Conservation (phyloP, 2,797 vertebrate genomes). For the Thalassophryne amazonica region DNA sequence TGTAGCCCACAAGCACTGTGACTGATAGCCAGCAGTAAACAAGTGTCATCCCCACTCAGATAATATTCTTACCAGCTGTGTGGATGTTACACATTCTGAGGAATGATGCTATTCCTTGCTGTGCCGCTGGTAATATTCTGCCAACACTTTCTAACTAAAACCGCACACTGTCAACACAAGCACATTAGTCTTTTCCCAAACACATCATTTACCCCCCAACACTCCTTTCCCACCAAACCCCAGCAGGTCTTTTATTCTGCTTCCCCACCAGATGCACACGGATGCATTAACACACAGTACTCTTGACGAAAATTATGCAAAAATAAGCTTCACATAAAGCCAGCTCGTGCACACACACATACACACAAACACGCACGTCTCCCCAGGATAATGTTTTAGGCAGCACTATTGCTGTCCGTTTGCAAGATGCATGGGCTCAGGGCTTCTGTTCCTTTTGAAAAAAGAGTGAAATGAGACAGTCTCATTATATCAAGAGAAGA, state of each 20-base stretch:
- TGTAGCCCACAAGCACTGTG: constrained; percentile 26
- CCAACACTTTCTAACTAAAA: constrained; percentile 11
- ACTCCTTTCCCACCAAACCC: constrained; percentile 13
- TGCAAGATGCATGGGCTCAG: constrained; percentile 17
- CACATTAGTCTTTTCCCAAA: constrained; percentile 41
- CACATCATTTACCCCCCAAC: constrained; percentile 47
- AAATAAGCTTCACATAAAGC: constrained; percentile 17
- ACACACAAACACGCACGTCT: not conserved
- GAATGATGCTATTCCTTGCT: constrained; percentile 17
- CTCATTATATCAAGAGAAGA: constrained; percentile 10
- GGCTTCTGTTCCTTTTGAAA: constrained; percentile 15
- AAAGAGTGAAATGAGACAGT: constrained; percentile 12
- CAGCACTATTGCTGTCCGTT: constrained; percentile 7
- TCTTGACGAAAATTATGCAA: constrained; percentile 7
- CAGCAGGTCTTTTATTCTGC: constrained; percentile 36
- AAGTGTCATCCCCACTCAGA: constrained; percentile 36
- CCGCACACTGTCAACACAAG: constrained; percentile 17
- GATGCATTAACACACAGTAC: constrained; percentile 8
- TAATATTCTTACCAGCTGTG: constrained; percentile 50
- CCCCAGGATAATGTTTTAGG: constrained; percentile 18
- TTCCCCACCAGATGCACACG: constrained; percentile 28
- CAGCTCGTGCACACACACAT: not conserved
- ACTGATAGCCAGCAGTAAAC: constrained; percentile 51
- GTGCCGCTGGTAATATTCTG: constrained; percentile 32
- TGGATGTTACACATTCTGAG: constrained; percentile 34